Evolutionary conservation across 2,888 invertebrate species (phyloP).

Genomic region (Amiota mariae): DNA sequence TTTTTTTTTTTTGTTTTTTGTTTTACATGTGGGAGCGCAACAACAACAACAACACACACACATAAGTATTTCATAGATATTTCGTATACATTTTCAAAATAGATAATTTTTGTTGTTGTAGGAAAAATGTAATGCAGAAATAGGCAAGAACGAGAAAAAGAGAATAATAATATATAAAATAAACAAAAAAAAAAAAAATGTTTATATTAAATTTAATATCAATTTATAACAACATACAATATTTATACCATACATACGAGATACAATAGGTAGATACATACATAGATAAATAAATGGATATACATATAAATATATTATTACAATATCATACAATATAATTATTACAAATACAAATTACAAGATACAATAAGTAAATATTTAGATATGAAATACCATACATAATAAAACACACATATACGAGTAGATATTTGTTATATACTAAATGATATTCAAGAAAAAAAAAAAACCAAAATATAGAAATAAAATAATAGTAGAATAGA

Average conservation of each 20-base stretch:
- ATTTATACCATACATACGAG: not conserved
- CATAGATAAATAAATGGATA: not conserved
- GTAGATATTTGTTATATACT: too few relatives aligned
- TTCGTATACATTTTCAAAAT: slow-evolving; percentile 44
- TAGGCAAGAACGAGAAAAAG: slow-evolving; percentile 64
- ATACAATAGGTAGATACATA: not conserved
- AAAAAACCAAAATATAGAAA: too few relatives aligned
- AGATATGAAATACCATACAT: too few relatives aligned
- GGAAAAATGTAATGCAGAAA: slow-evolving; percentile 56
- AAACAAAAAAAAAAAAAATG: slow-evolving; percentile 35
- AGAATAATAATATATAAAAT: slow-evolving; percentile 55
- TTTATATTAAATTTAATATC: slow-evolving; percentile 38
- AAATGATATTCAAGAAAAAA: too few relatives aligned
- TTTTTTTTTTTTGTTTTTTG: slow-evolving; percentile 16
- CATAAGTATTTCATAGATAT: slow-evolving; percentile 37
- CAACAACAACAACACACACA: slow-evolving; percentile 45
- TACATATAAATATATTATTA: not conserved
- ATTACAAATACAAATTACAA: too few relatives aligned
- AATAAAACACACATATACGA: too few relatives aligned
- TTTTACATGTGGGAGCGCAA: slow-evolving; percentile 44
- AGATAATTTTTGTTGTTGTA: slow-evolving; percentile 48
- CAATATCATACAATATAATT: not conserved
- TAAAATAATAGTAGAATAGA: too few relatives aligned
- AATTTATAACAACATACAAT: slow-evolving; percentile 12
- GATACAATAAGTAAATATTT: too few relatives aligned